phyloP scores from a whole-genome alignment of 2,113 vertebrate genomes.

The Paraplagusia blochii region DNA sequence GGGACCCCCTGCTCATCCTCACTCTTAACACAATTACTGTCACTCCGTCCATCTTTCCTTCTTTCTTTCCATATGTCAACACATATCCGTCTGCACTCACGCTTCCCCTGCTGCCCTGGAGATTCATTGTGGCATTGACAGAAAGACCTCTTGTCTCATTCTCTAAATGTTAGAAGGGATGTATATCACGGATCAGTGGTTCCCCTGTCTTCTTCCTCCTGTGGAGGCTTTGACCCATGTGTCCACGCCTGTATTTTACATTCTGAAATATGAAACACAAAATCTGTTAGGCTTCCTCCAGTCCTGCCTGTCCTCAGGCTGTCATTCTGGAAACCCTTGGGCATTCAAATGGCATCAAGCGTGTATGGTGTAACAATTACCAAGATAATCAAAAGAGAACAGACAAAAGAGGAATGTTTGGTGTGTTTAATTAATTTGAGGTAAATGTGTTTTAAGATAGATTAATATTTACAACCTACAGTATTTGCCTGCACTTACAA shows the following conservation, averaged over 20 bases:
- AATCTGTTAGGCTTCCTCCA: constrained; percentile 26
- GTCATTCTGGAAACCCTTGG: constrained; percentile 15
- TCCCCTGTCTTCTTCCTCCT: constrained; percentile 50
- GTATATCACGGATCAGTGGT: constrained; percentile 66
- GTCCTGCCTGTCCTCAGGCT: constrained; percentile 11
- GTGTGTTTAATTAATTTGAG: constrained; percentile 21
- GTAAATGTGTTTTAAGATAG: constrained; percentile 7
- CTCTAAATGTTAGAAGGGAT: constrained; percentile 53
- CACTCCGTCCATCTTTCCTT: constrained; percentile 36
- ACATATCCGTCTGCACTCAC: constrained; percentile 25
- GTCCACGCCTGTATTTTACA: constrained; percentile 50
- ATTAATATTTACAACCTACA: constrained; percentile 4
- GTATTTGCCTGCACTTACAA: constrained; percentile 1
- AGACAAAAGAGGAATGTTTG: constrained; percentile 5
- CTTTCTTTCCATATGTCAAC: constrained; percentile 32
- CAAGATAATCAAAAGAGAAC: constrained; percentile 14
- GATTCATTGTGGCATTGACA: constrained; percentile 69
- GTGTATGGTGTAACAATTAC: constrained; percentile 26
- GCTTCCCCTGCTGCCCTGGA: constrained; percentile 44
- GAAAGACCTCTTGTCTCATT: constrained; percentile 66
- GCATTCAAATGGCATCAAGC: constrained; percentile 7
- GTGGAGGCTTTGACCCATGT: constrained; percentile 16
- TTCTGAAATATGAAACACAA: constrained; percentile 44
- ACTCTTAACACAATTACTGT: constrained; percentile 64
- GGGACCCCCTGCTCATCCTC: constrained; percentile 39